Evolutionary conservation across 1,140 invertebrate genomes (phyloP), one percentile per base, ranked within the genome.

Genomic region (Yoshiicerus persimilis): DNA sequence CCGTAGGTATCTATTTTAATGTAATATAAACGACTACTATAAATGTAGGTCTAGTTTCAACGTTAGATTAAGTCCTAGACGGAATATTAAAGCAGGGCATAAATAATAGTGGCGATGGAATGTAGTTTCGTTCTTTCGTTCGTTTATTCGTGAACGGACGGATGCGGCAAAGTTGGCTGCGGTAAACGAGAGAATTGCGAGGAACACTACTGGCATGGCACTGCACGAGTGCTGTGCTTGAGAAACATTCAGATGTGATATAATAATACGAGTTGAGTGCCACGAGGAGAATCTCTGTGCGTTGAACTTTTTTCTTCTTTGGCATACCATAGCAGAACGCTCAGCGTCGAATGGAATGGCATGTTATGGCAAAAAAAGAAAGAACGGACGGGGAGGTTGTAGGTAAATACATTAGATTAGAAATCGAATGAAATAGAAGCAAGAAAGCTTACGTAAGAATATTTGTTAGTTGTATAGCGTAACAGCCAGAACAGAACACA

Each of bases 161-260:
- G 75, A 80, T 80, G 75, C 32, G 75, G 32, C 75, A 80, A 80
- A 80, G 30, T 80, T 80, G 75, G 75, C 32, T 80, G 75, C 75
- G 75, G 75, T 36, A 36, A 80, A 80, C 66, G 30, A 70, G 66
- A 70, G 66, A 70, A 70, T 30, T 70, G 25, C 47, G 47, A 56
- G 47, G 47, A 16, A 56, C 16, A 56, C 16, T n/a, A n/a, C n/a
- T 20, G 16, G 47, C 47, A 56, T 56, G 47, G 47, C 47, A 56
- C 20, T n/a, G 47, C 47, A 56, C 47, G 47, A 56, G 47, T 56
- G 20, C 47, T 56, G 47, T 56, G 47, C 47, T 56, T 56, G 47
- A 56, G 47, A 56, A 56, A 56, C 47, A 56, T 56, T 56, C 47
- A 56, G 47, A 56, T 56, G 47, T 56, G 47, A 56, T 56, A 56